These are phyloP conservation scores for Tenthredo scrophulariae DNA, from an alignment of 2,888 invertebrate species.

Conservation along the genomic window DNA sequence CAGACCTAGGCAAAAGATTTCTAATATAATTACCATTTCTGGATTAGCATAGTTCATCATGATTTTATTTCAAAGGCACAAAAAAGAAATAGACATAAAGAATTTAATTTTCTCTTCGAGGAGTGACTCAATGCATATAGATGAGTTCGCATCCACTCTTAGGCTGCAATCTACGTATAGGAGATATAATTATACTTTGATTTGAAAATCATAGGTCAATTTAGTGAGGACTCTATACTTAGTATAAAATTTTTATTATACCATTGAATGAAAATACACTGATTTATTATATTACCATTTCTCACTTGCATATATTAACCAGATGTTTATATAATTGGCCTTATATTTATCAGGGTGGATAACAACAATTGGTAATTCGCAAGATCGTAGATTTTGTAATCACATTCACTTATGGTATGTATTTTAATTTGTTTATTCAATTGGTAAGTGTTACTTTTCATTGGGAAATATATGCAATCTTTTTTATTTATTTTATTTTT, in stretches of 20 bases:
- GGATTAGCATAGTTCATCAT: background rate
- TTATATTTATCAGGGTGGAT: background rate
- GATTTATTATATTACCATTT: slow-evolving; percentile 37
- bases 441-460: background rate
- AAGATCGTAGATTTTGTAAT: slow-evolving; percentile 18
- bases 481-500: too few species aligned
- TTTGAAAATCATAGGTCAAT: background rate
- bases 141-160: background rate
- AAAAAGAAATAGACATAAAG: background rate
- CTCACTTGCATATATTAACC: slow-evolving; percentile 48
- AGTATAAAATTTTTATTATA: slow-evolving; percentile 53
- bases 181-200: background rate
- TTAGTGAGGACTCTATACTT: slow-evolving; percentile 18
- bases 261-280: slow-evolving; percentile 46
- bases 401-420: background rate
- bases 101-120: background rate
- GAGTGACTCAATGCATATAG: background rate
- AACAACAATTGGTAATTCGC: background rate
- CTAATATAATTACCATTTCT: slow-evolving; percentile 8
- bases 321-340: slow-evolving; percentile 13
- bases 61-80: slow-evolving; percentile 1
- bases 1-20: background rate
- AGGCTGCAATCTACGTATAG: background rate
- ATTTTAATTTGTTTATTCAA: slow-evolving; percentile 22
- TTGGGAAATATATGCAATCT: slow-evolving; percentile 48